phyloP scores from a whole-genome alignment of 2,113 vertebrate genomes.

The Pteropus alecto region DNA sequence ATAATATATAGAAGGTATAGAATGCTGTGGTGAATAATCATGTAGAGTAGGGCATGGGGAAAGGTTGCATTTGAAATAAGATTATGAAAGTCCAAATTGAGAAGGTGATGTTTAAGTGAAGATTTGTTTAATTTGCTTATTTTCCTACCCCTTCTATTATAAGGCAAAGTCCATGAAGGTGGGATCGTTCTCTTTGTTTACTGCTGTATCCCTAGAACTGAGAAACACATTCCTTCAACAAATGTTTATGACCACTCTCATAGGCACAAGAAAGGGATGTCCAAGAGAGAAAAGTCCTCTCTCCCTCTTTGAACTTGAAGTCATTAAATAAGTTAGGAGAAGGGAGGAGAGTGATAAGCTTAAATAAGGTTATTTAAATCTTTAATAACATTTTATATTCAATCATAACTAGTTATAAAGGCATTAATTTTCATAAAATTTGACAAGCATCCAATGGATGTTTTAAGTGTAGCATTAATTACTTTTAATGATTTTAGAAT shows the following conservation, averaged over 20 bases:
- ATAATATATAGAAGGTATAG: background rate
- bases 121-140: background rate
- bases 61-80: background rate
- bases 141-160: background rate
- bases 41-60: fast-evolving
- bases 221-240: background rate
- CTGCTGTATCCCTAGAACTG: background rate
- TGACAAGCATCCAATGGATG: background rate
- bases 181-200: background rate
- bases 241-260: background rate
- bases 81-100: background rate
- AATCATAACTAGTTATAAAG: background rate
- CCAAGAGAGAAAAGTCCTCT: background rate
- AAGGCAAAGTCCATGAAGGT: background rate
- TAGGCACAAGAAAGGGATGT: background rate
- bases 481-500: background rate
- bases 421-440: background rate
- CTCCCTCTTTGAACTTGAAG: background rate
- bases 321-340: background rate
- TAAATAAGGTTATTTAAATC: background rate
- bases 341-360: background rate
- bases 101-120: background rate
- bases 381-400: background rate
- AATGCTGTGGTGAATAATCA: background rate
- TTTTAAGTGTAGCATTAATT: background rate